Evolutionary conservation across 2,113 vertebrate genomes (phyloP).

Genomic region (Poeciliopsis turrubarensis): DNA sequence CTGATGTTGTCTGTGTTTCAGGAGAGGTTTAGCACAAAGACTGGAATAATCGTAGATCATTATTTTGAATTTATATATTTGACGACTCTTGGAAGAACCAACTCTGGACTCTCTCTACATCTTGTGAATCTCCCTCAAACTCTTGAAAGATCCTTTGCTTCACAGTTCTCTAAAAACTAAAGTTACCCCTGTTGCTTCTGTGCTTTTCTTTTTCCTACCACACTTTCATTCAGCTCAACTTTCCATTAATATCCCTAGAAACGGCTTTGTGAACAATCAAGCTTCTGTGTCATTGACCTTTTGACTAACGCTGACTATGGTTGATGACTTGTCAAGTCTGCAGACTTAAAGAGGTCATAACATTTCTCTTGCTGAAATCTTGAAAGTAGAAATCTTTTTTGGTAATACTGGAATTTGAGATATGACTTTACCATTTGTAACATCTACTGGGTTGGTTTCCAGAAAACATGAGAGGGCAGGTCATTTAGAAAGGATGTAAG

Average conservation of each 20-base stretch:
- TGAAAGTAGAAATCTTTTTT: not conserved
- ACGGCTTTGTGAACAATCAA: not conserved
- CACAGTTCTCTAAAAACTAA: not conserved
- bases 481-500: not conserved
- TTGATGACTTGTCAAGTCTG: not conserved
- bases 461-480: not conserved
- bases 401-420: not conserved
- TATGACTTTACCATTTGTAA: not conserved
- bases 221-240: not conserved
- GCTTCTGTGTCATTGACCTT: not conserved
- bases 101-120: too few relatives aligned
- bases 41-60: too few relatives aligned
- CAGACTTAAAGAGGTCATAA: not conserved
- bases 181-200: not conserved
- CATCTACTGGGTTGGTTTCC: not conserved
- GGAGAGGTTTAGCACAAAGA: too few relatives aligned
- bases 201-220: not conserved
- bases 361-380: not conserved
- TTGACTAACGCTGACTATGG: not conserved
- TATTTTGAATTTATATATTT: too few relatives aligned
- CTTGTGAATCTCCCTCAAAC: not conserved
- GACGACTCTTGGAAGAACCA: too few relatives aligned
- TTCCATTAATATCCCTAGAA: not conserved
- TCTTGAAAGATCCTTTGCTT: not conserved
- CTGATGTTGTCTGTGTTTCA: too few relatives aligned